Base-by-base conservation (phyloP, 2,113 vertebrate genomes). In the Austrofundulus limnaeus region DNA sequence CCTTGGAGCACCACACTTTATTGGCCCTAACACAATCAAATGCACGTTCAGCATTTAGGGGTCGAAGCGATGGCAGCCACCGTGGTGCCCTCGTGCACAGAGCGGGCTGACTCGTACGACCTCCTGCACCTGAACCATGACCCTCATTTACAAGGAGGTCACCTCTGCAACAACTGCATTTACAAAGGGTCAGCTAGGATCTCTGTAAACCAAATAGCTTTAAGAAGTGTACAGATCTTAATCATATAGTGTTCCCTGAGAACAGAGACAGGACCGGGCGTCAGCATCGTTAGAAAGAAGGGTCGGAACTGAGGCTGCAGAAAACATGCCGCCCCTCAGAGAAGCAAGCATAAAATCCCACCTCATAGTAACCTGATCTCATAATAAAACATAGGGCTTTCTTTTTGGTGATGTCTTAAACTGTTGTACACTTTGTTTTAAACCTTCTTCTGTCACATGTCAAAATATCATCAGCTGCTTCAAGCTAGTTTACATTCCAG, bases 101-200 rank as follows among this genome's bases (percentile, higher is more conserved):
- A 78, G 70, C 89, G 78, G 84, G 73, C 78, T 73, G 65, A 78
- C 78, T 88, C 75, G 46, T 66, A 67, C 81, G 89, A 89, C 89
- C 91, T 89, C 45, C 72, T 80, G 75, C 90, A 90, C 88, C 86
- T 86, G 89, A 88, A 87, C 92, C 88, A 74, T 85, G 88, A 90
- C 89, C 91, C 92, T 91, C 88, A 88, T 89, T 92, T 93, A 93
- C 87, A 91, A 89, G 87, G 71, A 81, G 86, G 87, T 87, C 88
- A 91, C 88, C 90, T 88, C 84, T 85, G 90, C 90, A 90, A 91
- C 92, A 92, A 86, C 80, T 91, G 90, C 85, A 92, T 94, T 93
- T 92, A 87, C 75, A 75, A 91, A 82, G 92, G 92, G 91, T 91
- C 91, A 94, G 85, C 88, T 77, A 62, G 88, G 91, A 87, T 90